phyloP scores from a whole-genome alignment of 1,140 invertebrate species.

The Zaprionus taronus region DNA sequence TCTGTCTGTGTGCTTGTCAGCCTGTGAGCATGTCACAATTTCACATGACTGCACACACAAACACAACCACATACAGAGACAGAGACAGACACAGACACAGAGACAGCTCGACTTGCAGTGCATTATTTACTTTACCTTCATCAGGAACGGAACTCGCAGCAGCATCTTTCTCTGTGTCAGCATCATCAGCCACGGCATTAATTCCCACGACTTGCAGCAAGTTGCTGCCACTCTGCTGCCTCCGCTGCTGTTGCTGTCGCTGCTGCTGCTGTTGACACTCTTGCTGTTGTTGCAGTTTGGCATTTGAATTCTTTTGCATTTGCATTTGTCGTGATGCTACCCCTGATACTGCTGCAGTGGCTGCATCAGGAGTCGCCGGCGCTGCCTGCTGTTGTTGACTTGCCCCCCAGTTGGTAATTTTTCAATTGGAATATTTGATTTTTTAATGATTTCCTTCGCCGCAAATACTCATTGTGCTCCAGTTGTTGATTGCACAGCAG shows the following conservation, averaged over 20 bases:
- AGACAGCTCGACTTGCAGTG: slow-evolving; percentile 48
- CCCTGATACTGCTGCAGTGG: slow-evolving; percentile 15
- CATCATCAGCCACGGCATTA: slow-evolving; percentile 68
- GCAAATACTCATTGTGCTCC: slow-evolving; percentile 83
- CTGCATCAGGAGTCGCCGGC: slow-evolving; percentile 25
- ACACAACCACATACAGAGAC: slow-evolving; percentile 13
- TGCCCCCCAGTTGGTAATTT: slow-evolving; percentile 76
- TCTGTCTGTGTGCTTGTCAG: slow-evolving; percentile 23
- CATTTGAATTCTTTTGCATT: slow-evolving; percentile 77
- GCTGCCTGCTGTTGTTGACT: slow-evolving; percentile 56
- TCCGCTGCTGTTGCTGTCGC: slow-evolving; percentile 42
- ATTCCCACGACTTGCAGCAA: slow-evolving; percentile 72
- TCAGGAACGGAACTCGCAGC: slow-evolving; percentile 69
- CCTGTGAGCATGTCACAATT: slow-evolving; percentile 61
- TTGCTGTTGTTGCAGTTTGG: slow-evolving; percentile 71
- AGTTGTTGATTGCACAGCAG: slow-evolving; percentile 84
- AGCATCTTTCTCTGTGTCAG: slow-evolving; percentile 56
- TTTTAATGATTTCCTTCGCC: slow-evolving; percentile 84
- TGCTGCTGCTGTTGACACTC: slow-evolving; percentile 44
- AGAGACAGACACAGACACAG: slow-evolving; percentile 20
- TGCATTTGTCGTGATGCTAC: slow-evolving; percentile 30
- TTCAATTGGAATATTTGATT: slow-evolving; percentile 85
- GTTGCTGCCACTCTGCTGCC: slow-evolving; percentile 56
- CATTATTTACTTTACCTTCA: slow-evolving; percentile 83
- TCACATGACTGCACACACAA: slow-evolving; percentile 62